Conservation (phyloP, 2,888 invertebrate genomes). For the Micoletzkya japonica region DNA sequence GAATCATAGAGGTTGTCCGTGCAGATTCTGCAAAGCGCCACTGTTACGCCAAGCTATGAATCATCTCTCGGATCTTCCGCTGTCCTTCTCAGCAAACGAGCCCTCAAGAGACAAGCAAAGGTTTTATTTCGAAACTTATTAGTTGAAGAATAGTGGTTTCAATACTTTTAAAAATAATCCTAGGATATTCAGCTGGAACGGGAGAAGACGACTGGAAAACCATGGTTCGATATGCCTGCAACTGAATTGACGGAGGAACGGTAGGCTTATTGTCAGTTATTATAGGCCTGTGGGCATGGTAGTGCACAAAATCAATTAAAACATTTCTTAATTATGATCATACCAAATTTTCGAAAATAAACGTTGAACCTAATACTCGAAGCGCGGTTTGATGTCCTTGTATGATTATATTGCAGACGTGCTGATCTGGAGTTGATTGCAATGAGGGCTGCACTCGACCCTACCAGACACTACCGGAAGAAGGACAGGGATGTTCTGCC, state of each 20-base stretch:
- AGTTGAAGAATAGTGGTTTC: no score
- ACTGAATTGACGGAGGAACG: slow-evolving; percentile 83
- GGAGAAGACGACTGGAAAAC: slow-evolving; percentile 80
- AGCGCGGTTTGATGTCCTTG: no score
- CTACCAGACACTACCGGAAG: slow-evolving; percentile 91
- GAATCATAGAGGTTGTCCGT: no score
- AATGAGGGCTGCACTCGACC: slow-evolving; percentile 85
- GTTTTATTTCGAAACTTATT: no score
- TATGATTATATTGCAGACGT: background rate
- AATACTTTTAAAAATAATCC: no score
- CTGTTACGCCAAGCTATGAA: no score
- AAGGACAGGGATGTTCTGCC: slow-evolving; percentile 82
- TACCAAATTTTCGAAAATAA: no score
- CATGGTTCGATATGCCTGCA: slow-evolving; percentile 87
- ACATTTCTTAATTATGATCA: background rate
- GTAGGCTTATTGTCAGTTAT: slow-evolving; percentile 64
- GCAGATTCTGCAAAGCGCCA: no score
- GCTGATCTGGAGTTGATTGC: slow-evolving; percentile 82
- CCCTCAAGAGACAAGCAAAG: no score
- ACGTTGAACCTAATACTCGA: no score
- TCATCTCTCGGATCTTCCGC: no score
- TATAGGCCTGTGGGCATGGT: background rate
- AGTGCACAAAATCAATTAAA: background rate
- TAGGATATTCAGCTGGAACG: slow-evolving; percentile 73
- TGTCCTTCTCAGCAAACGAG: no score